Conservation (phyloP, 2,888 invertebrate genomes). For the Dione vanillae region DNA sequence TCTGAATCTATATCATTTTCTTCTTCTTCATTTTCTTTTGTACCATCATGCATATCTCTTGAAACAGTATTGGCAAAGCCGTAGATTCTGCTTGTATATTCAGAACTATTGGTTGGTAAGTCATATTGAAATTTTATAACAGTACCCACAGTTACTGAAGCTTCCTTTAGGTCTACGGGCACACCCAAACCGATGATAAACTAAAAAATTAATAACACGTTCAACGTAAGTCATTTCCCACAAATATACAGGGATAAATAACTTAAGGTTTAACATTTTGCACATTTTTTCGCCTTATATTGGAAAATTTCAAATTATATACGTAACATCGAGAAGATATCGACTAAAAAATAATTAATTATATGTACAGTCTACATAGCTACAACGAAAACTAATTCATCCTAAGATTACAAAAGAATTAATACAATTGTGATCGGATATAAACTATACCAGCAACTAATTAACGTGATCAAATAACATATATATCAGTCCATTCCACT, state of each 20-base stretch:
- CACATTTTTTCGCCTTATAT: too few species aligned
- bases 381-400: background rate
- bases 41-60: slow-evolving; percentile 68
- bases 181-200: slow-evolving; percentile 87
- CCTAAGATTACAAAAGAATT: slow-evolving; percentile 6
- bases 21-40: slow-evolving; percentile 48
- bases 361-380: background rate
- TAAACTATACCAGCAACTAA: slow-evolving; percentile 29
- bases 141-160: slow-evolving; percentile 86
- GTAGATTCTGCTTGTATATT: slow-evolving; percentile 82
- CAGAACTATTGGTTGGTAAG: slow-evolving; percentile 86
- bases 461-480: slow-evolving; percentile 33
- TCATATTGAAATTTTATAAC: slow-evolving; percentile 88
- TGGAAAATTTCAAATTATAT: too few species aligned
- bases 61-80: slow-evolving; percentile 74
- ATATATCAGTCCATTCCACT: slow-evolving; percentile 33
- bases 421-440: slow-evolving; percentile 26
- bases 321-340: too few species aligned
- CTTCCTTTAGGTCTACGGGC: slow-evolving; percentile 86
- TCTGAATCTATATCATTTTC: slow-evolving; percentile 51
- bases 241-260: too few species aligned
- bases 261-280: too few species aligned
- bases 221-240: background rate
- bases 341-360: too few species aligned
- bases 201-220: slow-evolving; percentile 60